Evolutionary conservation across 2,888 invertebrate species (phyloP).

Genomic region (Linnaemya tessellans): DNA sequence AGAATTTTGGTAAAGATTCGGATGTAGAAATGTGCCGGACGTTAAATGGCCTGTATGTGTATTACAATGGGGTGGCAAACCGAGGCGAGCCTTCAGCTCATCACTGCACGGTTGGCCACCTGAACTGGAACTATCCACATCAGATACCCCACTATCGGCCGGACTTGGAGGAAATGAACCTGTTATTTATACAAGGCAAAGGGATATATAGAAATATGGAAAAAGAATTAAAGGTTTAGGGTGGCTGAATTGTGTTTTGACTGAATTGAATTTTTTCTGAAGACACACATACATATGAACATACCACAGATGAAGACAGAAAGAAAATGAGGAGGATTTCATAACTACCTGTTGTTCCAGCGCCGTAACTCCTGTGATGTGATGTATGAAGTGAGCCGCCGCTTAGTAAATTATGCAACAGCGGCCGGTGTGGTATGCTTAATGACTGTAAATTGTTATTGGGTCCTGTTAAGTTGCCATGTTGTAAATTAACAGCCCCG

Average conservation of each 20-base stretch:
- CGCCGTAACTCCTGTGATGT: constrained; percentile 83
- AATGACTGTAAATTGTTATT: constrained; percentile 79
- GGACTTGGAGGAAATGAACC: constrained; percentile 98
- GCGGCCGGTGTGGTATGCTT: constrained; percentile 82
- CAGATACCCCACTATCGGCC: constrained; percentile 98
- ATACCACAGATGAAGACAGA: constrained; percentile 16
- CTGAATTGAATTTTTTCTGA: background rate
- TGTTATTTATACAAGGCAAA: constrained; percentile 78
- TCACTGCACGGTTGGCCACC: constrained; percentile 88
- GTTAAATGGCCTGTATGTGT: constrained; percentile 75
- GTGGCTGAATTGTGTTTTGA: constrained; percentile 1
- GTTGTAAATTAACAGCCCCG: constrained; percentile 72
- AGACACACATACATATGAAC: background rate
- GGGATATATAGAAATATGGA: constrained; percentile 36
- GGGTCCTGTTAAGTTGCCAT: constrained; percentile 73
- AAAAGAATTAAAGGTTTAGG: constrained; percentile 30
- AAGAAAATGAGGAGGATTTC: constrained; percentile 28
- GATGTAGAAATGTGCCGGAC: constrained; percentile 85
- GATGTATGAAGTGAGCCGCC: constrained; percentile 83
- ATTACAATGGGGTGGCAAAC: constrained; percentile 86
- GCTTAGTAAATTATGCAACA: constrained; percentile 83
- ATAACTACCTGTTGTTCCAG: constrained; percentile 83
- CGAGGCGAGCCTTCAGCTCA: constrained; percentile 94
- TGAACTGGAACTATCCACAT: constrained; percentile 96
- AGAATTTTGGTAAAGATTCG: constrained; percentile 88